These are phyloP conservation scores for Helostoma temminkii DNA, from an alignment of 2,797 vertebrate genomes.

Conservation along the genomic window DNA sequence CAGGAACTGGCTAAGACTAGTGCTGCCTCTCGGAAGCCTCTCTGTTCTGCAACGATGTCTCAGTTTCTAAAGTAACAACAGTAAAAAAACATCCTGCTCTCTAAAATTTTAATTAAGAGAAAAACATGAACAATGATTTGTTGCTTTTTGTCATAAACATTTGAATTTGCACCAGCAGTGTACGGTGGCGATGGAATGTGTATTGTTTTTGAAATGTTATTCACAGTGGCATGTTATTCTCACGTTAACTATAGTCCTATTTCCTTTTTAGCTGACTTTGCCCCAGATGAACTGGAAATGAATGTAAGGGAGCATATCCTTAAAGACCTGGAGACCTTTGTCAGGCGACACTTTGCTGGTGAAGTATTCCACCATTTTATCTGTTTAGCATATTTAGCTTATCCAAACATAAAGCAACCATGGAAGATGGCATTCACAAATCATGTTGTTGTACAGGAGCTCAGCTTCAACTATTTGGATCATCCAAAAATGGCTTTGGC, in stretches of 20 bases:
- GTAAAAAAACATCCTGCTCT: too few relatives aligned
- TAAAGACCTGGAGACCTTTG: constrained; percentile 89
- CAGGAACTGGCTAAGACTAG: too few relatives aligned
- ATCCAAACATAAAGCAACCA: neutral
- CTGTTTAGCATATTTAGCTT: neutral
- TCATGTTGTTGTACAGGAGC: constrained; percentile 81
- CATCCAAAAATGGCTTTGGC: constrained; percentile 97
- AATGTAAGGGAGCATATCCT: constrained; percentile 91
- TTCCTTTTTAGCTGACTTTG: constrained; percentile 88
- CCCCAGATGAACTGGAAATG: constrained; percentile 88
- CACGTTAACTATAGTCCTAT: neutral
- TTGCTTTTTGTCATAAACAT: too few relatives aligned
- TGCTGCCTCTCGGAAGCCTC: too few relatives aligned
- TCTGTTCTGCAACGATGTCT: too few relatives aligned
- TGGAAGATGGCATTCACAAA: neutral
- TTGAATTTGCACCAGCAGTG: too few relatives aligned
- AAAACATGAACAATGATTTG: too few relatives aligned
- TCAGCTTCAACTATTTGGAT: constrained; percentile 92
- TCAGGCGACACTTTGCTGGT: constrained; percentile 91
- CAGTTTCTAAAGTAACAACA: too few relatives aligned
- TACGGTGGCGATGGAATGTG: too few relatives aligned
- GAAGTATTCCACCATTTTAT: constrained; percentile 7
- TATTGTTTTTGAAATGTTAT: too few relatives aligned
- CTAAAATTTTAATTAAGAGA: too few relatives aligned
- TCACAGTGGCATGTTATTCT: neutral